These are phyloP conservation scores for Scophthalmus maximus DNA, from an alignment of 2,113 vertebrate species.

Conservation along the genomic window DNA sequence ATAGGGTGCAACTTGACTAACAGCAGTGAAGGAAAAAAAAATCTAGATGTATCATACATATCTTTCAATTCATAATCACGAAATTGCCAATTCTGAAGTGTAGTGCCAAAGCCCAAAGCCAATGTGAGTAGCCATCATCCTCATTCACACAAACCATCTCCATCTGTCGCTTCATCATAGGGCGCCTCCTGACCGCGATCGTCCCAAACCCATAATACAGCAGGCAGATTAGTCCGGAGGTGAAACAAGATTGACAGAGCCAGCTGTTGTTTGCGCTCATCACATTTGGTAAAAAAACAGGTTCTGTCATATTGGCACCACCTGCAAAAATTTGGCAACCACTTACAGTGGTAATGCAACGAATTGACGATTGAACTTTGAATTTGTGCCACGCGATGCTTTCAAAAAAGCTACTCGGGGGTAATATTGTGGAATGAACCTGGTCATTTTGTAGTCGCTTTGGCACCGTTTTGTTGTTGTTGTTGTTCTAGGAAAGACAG, in stretches of 20 bases:
- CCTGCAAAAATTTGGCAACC: too few species aligned
- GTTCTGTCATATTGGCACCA: too few species aligned
- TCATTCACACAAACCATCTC: not conserved
- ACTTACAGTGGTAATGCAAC: too few species aligned
- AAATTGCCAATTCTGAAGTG: too few species aligned
- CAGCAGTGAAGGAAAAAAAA: too few species aligned
- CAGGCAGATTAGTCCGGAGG: not conserved
- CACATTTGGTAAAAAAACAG: too few species aligned
- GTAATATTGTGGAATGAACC: not conserved
- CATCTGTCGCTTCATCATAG: not conserved
- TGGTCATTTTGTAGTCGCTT: not conserved
- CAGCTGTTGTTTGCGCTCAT: not conserved
- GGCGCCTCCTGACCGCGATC: not conserved
- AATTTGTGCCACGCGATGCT: not conserved
- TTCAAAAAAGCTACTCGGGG: not conserved
- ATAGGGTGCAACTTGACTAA: too few species aligned
- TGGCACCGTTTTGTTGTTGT: not conserved
- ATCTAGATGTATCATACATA: too few species aligned
- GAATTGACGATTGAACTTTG: too few species aligned
- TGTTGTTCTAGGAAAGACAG: constrained; percentile 1
- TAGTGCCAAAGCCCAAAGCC: not conserved
- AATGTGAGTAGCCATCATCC: not conserved
- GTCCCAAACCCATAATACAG: not conserved
- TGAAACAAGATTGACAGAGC: not conserved
- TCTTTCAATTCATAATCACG: too few species aligned